These are phyloP conservation scores for Apodemus agrarius DNA, from an alignment of 2,797 vertebrate genomes.

Conservation along the genomic window DNA sequence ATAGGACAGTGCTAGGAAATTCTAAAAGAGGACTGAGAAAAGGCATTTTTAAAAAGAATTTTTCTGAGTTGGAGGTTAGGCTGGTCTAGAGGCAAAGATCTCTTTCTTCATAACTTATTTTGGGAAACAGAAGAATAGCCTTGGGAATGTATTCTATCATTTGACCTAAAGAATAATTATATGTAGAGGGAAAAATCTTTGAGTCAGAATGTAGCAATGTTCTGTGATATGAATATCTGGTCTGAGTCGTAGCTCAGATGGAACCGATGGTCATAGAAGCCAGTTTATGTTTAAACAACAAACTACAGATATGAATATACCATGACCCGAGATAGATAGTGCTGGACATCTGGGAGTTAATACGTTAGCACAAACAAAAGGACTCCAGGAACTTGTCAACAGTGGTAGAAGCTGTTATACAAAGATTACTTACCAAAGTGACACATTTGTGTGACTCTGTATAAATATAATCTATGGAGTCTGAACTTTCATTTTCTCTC, in stretches of 20 bases:
- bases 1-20: background rate
- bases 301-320: background rate
- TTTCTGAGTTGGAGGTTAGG: background rate
- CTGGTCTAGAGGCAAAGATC: background rate
- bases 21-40: too few relatives aligned
- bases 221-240: background rate
- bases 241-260: background rate
- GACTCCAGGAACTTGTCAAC: background rate
- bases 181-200: background rate
- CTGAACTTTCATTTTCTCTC: background rate
- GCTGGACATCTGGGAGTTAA: background rate
- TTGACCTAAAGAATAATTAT: background rate
- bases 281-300: background rate
- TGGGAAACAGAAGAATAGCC: background rate
- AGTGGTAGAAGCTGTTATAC: background rate
- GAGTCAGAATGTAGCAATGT: background rate
- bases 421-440: background rate
- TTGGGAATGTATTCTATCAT: background rate
- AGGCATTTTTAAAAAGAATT: background rate
- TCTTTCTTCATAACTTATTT: background rate
- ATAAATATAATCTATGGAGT: background rate
- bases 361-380: background rate
- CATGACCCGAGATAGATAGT: too few relatives aligned
- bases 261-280: background rate
- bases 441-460: background rate